Evolutionary conservation across 2,797 vertebrate species (phyloP).

Genomic region (Sternotherus odoratus): DNA sequence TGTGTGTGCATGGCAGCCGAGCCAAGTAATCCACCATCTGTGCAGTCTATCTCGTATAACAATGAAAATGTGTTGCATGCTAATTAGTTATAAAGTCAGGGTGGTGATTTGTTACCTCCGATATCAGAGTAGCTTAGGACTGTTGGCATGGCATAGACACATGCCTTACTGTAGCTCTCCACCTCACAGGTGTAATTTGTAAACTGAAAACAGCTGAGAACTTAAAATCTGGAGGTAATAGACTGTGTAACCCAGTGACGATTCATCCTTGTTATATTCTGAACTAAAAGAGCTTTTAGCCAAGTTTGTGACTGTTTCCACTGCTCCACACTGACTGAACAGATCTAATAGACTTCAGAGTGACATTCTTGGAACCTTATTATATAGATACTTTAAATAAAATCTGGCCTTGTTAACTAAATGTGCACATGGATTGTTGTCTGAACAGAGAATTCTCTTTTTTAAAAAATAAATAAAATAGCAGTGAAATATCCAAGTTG

Average conservation of each 20-base stretch:
- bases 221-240: background rate
- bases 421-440: background rate
- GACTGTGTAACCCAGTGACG: background rate
- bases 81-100: background rate
- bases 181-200: background rate
- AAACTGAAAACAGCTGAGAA: background rate
- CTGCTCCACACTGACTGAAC: background rate
- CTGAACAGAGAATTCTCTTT: background rate
- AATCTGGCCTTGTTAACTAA: background rate
- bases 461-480: background rate
- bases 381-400: background rate
- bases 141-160: background rate
- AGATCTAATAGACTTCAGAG: background rate
- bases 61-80: background rate
- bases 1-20: background rate
- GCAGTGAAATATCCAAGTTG: background rate
- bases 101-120: background rate
- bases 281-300: background rate
- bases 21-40: background rate
- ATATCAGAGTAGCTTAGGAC: background rate
- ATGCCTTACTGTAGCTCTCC: background rate
- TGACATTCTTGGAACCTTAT: background rate
- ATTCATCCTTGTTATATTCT: background rate
- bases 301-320: background rate
- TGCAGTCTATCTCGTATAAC: background rate